Evolutionary conservation across 1,140 invertebrate genomes (phyloP).

Genomic region (Myzus persicae): DNA sequence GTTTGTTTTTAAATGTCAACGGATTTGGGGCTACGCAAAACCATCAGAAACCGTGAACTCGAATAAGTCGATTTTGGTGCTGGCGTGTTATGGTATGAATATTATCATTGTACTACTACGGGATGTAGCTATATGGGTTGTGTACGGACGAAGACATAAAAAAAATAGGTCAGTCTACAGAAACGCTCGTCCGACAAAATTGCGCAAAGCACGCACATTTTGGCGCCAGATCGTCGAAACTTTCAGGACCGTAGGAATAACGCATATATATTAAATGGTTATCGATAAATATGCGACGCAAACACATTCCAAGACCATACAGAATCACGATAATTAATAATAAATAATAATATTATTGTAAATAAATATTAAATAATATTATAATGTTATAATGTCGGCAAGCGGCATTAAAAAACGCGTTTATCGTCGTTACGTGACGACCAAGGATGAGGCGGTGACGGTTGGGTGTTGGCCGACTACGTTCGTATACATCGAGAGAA

Average conservation of each 20-base stretch:
- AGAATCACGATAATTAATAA: background rate
- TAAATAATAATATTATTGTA: constrained; percentile 2
- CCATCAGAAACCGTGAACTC: background rate
- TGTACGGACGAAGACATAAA: background rate
- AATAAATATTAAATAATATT: constrained; percentile 15
- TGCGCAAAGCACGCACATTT: background rate
- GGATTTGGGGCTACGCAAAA: background rate
- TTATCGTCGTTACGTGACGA: constrained; percentile 10
- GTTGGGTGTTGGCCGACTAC: constrained; percentile 22
- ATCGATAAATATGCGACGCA: background rate
- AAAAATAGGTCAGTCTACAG: constrained; percentile 12
- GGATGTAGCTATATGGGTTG: background rate
- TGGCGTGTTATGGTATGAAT: background rate
- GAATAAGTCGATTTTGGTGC: background rate
- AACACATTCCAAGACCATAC: background rate
- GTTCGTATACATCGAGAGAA: background rate
- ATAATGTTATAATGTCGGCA: background rate
- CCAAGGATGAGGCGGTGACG: background rate
- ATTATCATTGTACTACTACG: background rate
- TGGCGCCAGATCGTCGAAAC: background rate
- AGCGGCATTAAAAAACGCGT: background rate
- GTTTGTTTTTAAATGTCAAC: background rate
- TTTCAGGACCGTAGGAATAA: background rate
- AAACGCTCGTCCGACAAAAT: background rate
- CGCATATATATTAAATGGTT: background rate